These are phyloP conservation scores for Neoaliturus tenellus DNA, from an alignment of 2,888 invertebrate species.

Conservation along the genomic window DNA sequence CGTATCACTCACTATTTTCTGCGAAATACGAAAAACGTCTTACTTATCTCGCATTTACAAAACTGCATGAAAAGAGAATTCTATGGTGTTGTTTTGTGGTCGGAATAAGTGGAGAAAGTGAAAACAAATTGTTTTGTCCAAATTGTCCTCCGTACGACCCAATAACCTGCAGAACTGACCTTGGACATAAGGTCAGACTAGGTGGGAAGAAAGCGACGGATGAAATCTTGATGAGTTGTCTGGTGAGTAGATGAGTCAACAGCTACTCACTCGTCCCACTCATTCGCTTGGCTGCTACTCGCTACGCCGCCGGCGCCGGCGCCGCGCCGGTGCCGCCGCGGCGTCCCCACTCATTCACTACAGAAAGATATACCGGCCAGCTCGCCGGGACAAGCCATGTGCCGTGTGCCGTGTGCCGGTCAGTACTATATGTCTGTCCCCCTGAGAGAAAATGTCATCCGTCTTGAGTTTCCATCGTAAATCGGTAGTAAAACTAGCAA, in stretches of 20 bases:
- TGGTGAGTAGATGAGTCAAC: neutral
- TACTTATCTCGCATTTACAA: too few relatives aligned
- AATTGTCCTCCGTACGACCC: neutral
- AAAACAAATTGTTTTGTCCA: neutral
- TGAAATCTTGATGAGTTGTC: neutral
- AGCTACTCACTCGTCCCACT: conserved; percentile 8
- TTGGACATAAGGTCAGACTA: neutral
- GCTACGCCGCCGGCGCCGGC: neutral
- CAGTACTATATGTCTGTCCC: neutral
- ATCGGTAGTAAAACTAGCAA: neutral
- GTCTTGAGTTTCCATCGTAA: neutral
- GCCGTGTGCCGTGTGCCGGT: conserved; percentile 2
- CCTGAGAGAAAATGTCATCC: neutral
- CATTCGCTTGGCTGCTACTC: neutral
- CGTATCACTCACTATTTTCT: too few relatives aligned
- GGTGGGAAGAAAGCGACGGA: neutral
- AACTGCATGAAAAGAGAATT: too few relatives aligned
- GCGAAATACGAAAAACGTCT: too few relatives aligned
- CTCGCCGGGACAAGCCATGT: neutral
- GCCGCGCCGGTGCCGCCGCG: neutral
- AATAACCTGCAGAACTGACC: neutral
- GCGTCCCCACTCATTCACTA: neutral
- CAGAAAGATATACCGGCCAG: neutral
- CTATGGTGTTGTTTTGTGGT: neutral
- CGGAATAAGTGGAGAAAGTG: neutral